Percentiles rank a stretch among this genome's conserved stretches.
Conservation (phyloP, 2,797 vertebrate genomes). For the Eulemur rubriventer region DNA sequence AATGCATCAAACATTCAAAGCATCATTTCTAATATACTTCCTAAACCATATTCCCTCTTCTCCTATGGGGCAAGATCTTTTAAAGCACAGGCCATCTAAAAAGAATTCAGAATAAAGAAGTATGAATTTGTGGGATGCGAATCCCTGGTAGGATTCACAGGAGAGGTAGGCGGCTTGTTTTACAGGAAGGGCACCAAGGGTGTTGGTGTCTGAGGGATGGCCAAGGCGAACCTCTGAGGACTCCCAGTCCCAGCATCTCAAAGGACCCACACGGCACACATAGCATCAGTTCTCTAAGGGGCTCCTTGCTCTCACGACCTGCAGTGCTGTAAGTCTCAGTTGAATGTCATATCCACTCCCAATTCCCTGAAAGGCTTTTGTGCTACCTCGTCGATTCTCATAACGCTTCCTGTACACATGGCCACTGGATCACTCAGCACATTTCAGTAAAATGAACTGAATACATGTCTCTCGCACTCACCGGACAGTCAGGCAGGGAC, state of each 20-base stretch:
- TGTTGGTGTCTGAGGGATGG: not conserved
- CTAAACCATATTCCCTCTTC: not conserved
- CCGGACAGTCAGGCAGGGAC: not conserved
- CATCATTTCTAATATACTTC: constrained; percentile 19
- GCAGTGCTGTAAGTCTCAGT: not conserved
- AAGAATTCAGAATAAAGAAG: no score
- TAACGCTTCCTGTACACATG: fast-evolving
- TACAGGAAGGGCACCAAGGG: fast-evolving
- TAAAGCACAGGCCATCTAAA: not conserved
- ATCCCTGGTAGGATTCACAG: not conserved
- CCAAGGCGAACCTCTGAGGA: fast-evolving
- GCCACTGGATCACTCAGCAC: not conserved
- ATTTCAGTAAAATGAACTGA: not conserved
- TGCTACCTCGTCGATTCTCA: fast-evolving
- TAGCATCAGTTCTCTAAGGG: fast-evolving
- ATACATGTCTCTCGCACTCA: fast-evolving
- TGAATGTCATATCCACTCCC: no score
- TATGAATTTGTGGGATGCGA: no score
- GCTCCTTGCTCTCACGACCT: not conserved
- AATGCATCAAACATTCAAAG: not conserved
- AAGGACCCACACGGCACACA: fast-evolving
- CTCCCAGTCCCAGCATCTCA: fast-evolving
- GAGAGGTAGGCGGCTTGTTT: not conserved
- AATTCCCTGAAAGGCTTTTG: not conserved
- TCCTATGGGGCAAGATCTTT: not conserved